Conservation (phyloP, 2,888 invertebrate genomes). For the Digitonthophagus gazella region DNA sequence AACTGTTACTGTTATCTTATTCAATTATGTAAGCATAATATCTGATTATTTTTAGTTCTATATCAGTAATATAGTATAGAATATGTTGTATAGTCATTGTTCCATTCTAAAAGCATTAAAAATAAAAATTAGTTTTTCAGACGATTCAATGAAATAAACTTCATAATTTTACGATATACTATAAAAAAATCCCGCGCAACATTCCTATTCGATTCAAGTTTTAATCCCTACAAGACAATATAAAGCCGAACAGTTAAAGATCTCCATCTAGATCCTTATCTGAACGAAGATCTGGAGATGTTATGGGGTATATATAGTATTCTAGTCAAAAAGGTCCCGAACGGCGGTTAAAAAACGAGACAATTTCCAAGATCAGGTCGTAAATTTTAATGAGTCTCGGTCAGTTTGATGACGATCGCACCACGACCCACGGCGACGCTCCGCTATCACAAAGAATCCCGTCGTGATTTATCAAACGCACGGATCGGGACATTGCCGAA, state of each 20-base stretch:
- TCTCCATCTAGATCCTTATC: background rate
- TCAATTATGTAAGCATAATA: no score
- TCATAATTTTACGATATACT: background rate
- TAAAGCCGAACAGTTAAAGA: background rate
- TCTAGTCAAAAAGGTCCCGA: background rate
- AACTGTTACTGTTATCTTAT: no score
- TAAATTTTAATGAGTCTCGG: background rate
- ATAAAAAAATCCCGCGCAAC: background rate
- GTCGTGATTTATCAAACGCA: conserved; percentile 40
- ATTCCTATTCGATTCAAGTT: background rate
- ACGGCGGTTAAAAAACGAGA: background rate
- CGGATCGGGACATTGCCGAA: conserved; percentile 40
- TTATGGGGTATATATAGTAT: background rate
- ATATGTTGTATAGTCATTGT: no score
- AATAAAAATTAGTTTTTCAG: no score
- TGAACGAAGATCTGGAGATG: background rate
- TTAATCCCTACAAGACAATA: background rate
- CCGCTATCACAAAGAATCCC: conserved; percentile 30
- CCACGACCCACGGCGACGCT: no score
- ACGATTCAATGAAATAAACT: background rate
- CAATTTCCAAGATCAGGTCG: background rate
- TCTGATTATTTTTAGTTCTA: no score
- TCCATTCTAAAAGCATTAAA: no score
- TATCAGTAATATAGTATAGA: no score
- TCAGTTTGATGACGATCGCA: background rate